Conservation (phyloP, 2,797 vertebrate species). For the Yasuhikotakia modesta region DNA sequence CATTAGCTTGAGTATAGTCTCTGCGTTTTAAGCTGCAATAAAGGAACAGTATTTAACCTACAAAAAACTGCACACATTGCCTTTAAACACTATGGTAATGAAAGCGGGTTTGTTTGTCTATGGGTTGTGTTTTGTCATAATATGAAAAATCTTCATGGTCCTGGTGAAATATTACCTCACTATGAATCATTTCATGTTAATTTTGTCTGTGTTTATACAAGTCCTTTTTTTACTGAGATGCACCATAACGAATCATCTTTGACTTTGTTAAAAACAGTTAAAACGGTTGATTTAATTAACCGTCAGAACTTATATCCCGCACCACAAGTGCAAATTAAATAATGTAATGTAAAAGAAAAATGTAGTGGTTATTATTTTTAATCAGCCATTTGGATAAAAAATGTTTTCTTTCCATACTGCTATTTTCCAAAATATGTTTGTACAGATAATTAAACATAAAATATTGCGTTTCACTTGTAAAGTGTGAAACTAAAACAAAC, state of each 20-base stretch:
- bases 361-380: neutral
- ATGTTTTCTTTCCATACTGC: neutral
- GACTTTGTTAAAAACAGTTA: neutral
- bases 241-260: neutral
- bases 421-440: neutral
- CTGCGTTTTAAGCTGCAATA: too few relatives aligned
- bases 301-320: neutral
- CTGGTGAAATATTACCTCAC: neutral
- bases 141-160: neutral
- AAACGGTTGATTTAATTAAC: neutral
- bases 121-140: too few relatives aligned
- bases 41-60: too few relatives aligned
- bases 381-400: slow-evolving; percentile 1
- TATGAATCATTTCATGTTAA: neutral
- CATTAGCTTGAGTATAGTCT: too few relatives aligned
- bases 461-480: neutral
- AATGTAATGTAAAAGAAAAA: neutral
- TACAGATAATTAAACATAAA: neutral
- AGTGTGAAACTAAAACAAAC: neutral
- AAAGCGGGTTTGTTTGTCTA: neutral
- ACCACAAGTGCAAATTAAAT: neutral
- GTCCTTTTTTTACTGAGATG: neutral
- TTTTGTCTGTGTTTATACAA: neutral
- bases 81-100: neutral
- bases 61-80: too few relatives aligned